Conservation (phyloP, 2,888 invertebrate genomes). For the Ligdia adustata region DNA sequence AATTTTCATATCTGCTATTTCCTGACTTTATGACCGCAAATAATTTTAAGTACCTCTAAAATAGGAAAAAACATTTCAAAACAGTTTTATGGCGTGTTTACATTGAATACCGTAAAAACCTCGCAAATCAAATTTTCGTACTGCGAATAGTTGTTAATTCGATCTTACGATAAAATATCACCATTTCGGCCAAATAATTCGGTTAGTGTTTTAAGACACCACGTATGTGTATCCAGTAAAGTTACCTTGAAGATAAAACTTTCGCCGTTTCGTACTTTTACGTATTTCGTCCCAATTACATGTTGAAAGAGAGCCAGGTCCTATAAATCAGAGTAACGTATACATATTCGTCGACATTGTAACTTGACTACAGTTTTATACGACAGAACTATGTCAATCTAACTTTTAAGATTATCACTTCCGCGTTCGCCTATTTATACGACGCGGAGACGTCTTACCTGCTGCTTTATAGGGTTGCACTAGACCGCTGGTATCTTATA, state of each 20-base stretch:
- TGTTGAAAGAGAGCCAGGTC: slow-evolving; percentile 71
- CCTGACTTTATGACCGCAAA: not conserved
- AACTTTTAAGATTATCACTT: slow-evolving; percentile 82
- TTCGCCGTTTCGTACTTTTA: slow-evolving; percentile 54
- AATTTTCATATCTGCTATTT: no score
- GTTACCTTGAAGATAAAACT: slow-evolving; percentile 46
- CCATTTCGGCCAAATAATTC: slow-evolving; percentile 27
- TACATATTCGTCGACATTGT: slow-evolving; percentile 68
- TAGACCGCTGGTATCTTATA: no score
- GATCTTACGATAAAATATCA: slow-evolving; percentile 33
- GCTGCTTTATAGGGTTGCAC: slow-evolving; percentile 58
- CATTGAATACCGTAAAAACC: slow-evolving; percentile 35
- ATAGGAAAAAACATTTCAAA: slow-evolving; percentile 31
- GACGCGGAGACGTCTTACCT: slow-evolving; percentile 64
- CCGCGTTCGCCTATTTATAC: slow-evolving; percentile 69
- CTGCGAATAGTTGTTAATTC: slow-evolving; percentile 35
- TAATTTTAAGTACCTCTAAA: slow-evolving; percentile 25
- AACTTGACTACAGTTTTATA: slow-evolving; percentile 70
- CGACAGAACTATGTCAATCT: slow-evolving; percentile 79
- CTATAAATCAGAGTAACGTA: slow-evolving; percentile 65
- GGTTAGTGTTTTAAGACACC: slow-evolving; percentile 25
- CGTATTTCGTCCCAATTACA: slow-evolving; percentile 70
- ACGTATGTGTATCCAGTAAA: slow-evolving; percentile 6
- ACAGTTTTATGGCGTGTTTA: slow-evolving; percentile 36
- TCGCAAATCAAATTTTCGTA: slow-evolving; percentile 32